Evolutionary conservation across 2,888 invertebrate genomes (phyloP).

Genomic region (Neuroscelio doddi): DNA sequence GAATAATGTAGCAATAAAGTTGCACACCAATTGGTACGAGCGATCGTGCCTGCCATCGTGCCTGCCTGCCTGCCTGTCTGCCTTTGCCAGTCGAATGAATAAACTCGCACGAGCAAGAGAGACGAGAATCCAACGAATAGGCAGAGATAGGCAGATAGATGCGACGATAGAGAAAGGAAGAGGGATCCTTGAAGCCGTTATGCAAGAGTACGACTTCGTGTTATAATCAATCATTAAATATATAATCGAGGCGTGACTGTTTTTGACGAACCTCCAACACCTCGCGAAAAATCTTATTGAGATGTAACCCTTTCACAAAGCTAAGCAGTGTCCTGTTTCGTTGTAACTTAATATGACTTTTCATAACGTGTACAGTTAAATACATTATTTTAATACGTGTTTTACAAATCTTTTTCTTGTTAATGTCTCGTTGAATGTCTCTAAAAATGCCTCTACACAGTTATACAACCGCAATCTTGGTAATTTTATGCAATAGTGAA

Average conservation of each 20-base stretch:
- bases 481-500: too few species aligned
- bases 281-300: conserved; percentile 13
- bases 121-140: background rate
- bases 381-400: conserved; percentile 3
- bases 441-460: background rate
- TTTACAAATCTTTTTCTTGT: background rate
- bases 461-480: too few species aligned
- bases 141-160: background rate
- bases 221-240: conserved; percentile 20
- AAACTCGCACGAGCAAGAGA: conserved; percentile 17
- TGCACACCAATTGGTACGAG: conserved; percentile 35
- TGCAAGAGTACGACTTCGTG: conserved; percentile 8
- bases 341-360: conserved; percentile 6
- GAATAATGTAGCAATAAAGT: conserved; percentile 38
- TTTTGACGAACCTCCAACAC: conserved; percentile 10
- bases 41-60: conserved; percentile 21
- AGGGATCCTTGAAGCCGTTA: conserved; percentile 12
- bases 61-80: too few species aligned
- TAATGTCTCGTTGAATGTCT: background rate
- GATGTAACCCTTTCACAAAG: conserved; percentile 10
- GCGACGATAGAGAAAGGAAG: conserved; percentile 9
- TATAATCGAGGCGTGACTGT: conserved; percentile 17
- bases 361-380: conserved; percentile 1
- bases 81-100: conserved; percentile 17
- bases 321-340: background rate